Conservation (phyloP, 1,140 invertebrate species). For the Leptopilina clavipes region DNA sequence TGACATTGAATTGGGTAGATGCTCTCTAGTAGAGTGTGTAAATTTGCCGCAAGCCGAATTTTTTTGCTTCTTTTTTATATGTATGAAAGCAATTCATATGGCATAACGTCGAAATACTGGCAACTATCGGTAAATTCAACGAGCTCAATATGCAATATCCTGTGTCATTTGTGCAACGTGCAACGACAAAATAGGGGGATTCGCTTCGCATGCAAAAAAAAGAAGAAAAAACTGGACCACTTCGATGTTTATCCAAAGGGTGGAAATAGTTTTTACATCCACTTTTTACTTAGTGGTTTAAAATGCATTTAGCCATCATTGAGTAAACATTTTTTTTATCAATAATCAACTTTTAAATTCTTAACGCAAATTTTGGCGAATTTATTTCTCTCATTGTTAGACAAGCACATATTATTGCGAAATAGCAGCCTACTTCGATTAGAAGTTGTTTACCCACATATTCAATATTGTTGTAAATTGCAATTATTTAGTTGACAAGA, state of each 20-base stretch:
- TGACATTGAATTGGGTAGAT: not conserved
- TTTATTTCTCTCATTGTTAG: too few relatives aligned
- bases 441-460: not conserved
- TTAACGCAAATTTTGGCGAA: too few relatives aligned
- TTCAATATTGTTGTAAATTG: not conserved
- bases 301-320: not conserved
- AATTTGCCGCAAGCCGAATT: slow-evolving; percentile 7
- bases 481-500: slow-evolving; percentile 20
- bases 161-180: slow-evolving; percentile 23
- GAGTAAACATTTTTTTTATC: not conserved
- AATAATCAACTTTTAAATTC: too few relatives aligned
- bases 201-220: not conserved
- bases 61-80: slow-evolving; percentile 27
- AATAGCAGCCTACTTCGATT: not conserved
- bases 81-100: not conserved
- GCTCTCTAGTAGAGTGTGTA: not conserved
- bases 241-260: slow-evolving; percentile 15
- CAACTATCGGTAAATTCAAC: slow-evolving; percentile 18
- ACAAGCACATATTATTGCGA: not conserved
- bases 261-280: slow-evolving; percentile 24
- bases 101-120: slow-evolving; percentile 17
- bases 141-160: slow-evolving; percentile 27
- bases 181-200: slow-evolving; percentile 1
- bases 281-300: slow-evolving; percentile 7
- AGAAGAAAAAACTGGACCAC: slow-evolving; percentile 8